These are phyloP conservation scores for Gonatopus flavifemur DNA, from an alignment of 1,140 invertebrate species.

Conservation along the genomic window DNA sequence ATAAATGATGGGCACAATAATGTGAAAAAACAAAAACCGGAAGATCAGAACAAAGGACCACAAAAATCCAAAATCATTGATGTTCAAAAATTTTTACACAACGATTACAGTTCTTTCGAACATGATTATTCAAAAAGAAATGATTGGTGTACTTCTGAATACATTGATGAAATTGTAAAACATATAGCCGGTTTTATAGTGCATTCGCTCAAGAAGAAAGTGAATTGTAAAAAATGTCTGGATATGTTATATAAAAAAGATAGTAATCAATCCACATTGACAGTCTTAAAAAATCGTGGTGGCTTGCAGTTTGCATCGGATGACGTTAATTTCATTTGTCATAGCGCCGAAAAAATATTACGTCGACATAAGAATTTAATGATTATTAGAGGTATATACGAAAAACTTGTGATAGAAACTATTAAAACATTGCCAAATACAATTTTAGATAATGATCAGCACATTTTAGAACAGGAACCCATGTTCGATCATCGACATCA, in stretches of 20 bases:
- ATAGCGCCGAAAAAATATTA: slow-evolving; percentile 8
- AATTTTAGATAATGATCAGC: slow-evolving; percentile 1
- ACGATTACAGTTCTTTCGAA: not conserved
- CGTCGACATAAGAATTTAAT: not conserved
- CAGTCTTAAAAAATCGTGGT: slow-evolving; percentile 1
- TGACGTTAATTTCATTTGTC: slow-evolving; percentile 3
- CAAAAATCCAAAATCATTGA: slow-evolving; percentile 1
- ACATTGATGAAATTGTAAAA: slow-evolving; percentile 7
- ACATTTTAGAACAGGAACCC: slow-evolving; percentile 10
- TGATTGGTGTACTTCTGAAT: slow-evolving; percentile 1
- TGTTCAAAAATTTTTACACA: not conserved
- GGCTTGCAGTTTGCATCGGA: slow-evolving; percentile 6
- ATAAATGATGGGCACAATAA: no score
- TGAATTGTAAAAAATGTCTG: no score
- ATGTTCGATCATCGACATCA: slow-evolving; percentile 7
- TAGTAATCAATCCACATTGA: not conserved
- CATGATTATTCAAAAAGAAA: slow-evolving; percentile 3
- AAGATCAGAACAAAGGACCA: slow-evolving; percentile 2
- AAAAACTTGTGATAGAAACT: not conserved
- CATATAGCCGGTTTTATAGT: slow-evolving; percentile 8
- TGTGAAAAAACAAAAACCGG: no score
- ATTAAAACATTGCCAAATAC: not conserved
- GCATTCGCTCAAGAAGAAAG: slow-evolving; percentile 1
- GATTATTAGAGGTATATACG: not conserved
- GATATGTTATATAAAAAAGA: not conserved